A percentile compares a stretch with the other conserved stretches of the same genome.
Conservation (phyloP, 2,113 vertebrate genomes). For the Nothobranchius kuhntae region DNA sequence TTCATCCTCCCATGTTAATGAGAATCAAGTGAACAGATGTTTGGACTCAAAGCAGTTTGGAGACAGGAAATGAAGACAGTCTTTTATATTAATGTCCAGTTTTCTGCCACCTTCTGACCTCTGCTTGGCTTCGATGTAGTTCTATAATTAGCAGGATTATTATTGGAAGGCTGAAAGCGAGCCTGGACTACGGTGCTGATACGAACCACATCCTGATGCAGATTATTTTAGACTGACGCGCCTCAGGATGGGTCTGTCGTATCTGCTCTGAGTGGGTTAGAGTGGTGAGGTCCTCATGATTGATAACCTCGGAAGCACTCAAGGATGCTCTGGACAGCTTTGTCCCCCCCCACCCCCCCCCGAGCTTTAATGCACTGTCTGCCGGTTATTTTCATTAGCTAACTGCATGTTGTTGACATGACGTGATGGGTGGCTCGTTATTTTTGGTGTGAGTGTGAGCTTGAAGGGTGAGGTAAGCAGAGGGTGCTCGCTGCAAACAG, state of each 20-base stretch:
- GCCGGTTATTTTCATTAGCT: slow-evolving; percentile 67
- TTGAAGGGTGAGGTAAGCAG: slow-evolving; percentile 39
- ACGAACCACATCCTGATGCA: slow-evolving; percentile 4
- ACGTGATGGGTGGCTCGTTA: slow-evolving; percentile 63
- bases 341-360: slow-evolving; percentile 15
- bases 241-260: slow-evolving; percentile 27
- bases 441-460: slow-evolving; percentile 39
- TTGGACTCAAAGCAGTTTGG: too few relatives aligned
- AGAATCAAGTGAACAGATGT: too few relatives aligned
- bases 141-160: too few relatives aligned
- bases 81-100: too few relatives aligned
- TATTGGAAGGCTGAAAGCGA: too few relatives aligned
- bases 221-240: neutral
- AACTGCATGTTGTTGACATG: slow-evolving; percentile 68
- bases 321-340: slow-evolving; percentile 54
- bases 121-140: too few relatives aligned
- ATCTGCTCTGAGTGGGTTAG: slow-evolving; percentile 29
- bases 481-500: slow-evolving; percentile 30
- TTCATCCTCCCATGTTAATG: too few relatives aligned
- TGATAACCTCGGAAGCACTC: slow-evolving; percentile 60
- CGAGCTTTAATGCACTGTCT: slow-evolving; percentile 48
- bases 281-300: slow-evolving; percentile 42
- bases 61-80: too few relatives aligned
- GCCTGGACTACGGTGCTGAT: too few relatives aligned
- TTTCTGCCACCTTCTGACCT: too few relatives aligned